Conservation (phyloP, 2,113 vertebrate species). For the Halichoeres trimaculatus region DNA sequence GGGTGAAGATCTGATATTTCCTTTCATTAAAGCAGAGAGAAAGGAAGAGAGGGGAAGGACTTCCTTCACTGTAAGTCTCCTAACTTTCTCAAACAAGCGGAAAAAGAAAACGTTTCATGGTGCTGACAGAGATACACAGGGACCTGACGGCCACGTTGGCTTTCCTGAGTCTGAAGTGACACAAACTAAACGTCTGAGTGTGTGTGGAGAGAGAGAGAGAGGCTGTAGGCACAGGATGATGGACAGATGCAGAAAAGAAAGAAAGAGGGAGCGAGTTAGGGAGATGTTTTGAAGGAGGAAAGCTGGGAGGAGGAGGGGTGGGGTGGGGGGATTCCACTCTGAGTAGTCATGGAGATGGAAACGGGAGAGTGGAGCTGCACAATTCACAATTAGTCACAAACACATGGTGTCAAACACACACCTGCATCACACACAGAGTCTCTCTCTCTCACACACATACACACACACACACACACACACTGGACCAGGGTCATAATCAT, state of each 20-base stretch:
- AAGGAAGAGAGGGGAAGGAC: not conserved
- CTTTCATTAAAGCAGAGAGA: not conserved
- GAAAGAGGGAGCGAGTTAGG: slow-evolving; percentile 41
- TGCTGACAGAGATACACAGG: not conserved
- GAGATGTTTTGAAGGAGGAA: slow-evolving; percentile 36
- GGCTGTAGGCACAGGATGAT: slow-evolving; percentile 1
- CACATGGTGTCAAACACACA: slow-evolving; percentile 62
- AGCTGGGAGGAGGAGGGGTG: slow-evolving; percentile 9
- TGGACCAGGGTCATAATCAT: too few species aligned
- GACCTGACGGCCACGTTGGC: not conserved
- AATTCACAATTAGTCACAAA: slow-evolving; percentile 77
- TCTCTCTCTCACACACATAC: not conserved
- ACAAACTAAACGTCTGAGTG: not conserved
- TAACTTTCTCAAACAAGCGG: not conserved
- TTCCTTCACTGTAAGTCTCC: too few species aligned
- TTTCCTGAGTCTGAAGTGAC: slow-evolving; percentile 13
- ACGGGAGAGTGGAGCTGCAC: slow-evolving; percentile 76
- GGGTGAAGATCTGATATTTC: not conserved
- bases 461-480: not conserved
- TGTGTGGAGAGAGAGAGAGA: not conserved
- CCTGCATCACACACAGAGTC: slow-evolving; percentile 57
- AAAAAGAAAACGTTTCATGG: not conserved
- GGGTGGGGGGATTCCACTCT: slow-evolving; percentile 66
- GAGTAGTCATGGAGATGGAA: slow-evolving; percentile 77
- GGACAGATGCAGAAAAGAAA: slow-evolving; percentile 32